These are phyloP conservation scores for Semicossyphus pulcher DNA, from an alignment of 2,113 vertebrate genomes.

Conservation along the genomic window DNA sequence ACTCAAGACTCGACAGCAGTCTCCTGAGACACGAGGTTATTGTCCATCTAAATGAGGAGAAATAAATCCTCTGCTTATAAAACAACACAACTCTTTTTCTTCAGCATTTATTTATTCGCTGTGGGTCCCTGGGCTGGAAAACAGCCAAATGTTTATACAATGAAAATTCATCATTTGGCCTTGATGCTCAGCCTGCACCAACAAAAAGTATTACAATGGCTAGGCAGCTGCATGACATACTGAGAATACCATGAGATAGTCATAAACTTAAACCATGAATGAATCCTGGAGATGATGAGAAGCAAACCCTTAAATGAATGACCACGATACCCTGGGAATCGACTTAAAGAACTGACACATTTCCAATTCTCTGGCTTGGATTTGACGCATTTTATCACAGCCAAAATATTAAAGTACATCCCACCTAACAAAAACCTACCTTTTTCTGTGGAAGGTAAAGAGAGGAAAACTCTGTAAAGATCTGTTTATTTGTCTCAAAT, in stretches of 20 bases:
- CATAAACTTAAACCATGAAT: background rate
- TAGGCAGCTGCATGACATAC: background rate
- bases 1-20: background rate
- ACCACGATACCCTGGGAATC: no score
- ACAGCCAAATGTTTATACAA: constrained; percentile 14
- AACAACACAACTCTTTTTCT: background rate
- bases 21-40: constrained; percentile 14
- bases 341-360: no score
- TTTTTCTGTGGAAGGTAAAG: background rate
- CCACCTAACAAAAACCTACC: background rate
- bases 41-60: constrained; percentile 11
- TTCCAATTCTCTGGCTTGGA: no score
- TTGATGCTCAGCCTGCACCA: constrained; percentile 6
- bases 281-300: background rate
- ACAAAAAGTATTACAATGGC: constrained; percentile 3
- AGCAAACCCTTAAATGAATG: no score
- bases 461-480: background rate
- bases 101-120: background rate
- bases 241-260: no score
- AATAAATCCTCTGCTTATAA: background rate
- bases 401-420: no score
- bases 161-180: constrained; percentile 9
- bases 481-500: background rate
- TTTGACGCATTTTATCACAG: no score
- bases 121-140: background rate